Evolutionary conservation across 2,797 vertebrate genomes (phyloP).

Genomic region (Ctenopoma multispine): DNA sequence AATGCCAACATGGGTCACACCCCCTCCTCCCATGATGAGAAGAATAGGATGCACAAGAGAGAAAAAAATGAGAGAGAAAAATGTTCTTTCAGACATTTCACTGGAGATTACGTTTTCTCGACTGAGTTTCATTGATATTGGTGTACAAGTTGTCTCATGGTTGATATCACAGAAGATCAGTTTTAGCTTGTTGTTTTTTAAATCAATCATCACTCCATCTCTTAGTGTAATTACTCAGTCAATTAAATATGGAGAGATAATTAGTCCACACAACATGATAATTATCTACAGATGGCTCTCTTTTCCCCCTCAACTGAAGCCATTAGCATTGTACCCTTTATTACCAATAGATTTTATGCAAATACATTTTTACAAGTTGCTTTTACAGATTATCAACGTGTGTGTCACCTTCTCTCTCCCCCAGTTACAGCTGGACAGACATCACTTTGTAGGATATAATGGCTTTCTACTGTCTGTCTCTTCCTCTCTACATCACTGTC

Average conservation of each 20-base stretch:
- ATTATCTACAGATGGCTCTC: conserved; percentile 52
- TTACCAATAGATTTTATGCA: conserved; percentile 22
- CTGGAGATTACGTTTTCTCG: not conserved
- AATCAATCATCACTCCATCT: conserved; percentile 9
- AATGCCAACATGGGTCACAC: too few species aligned
- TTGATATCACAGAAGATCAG: conserved; percentile 5
- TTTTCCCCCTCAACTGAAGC: conserved; percentile 36
- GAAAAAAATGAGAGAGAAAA: too few species aligned
- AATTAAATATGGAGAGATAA: conserved; percentile 59
- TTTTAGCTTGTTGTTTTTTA: conserved; percentile 15
- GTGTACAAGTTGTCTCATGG: not conserved
- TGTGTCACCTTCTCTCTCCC: not conserved
- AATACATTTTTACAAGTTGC: conserved; percentile 22
- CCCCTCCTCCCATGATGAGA: too few species aligned
- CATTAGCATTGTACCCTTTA: conserved; percentile 30
- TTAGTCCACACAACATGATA: conserved; percentile 43
- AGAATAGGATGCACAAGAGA: too few species aligned
- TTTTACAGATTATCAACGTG: conserved; percentile 19
- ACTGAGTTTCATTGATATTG: not conserved
- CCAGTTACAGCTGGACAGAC: not conserved
- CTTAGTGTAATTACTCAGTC: conserved; percentile 28
- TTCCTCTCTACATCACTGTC: not conserved
- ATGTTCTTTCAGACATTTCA: conserved; percentile 7
- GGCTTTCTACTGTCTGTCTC: not conserved
- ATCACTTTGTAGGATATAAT: not conserved